A percentile compares a stretch with the other conserved stretches of the same genome.
phyloP scores from a whole-genome alignment of 2,888 invertebrate species.

The Monoplex corrugatus region DNA sequence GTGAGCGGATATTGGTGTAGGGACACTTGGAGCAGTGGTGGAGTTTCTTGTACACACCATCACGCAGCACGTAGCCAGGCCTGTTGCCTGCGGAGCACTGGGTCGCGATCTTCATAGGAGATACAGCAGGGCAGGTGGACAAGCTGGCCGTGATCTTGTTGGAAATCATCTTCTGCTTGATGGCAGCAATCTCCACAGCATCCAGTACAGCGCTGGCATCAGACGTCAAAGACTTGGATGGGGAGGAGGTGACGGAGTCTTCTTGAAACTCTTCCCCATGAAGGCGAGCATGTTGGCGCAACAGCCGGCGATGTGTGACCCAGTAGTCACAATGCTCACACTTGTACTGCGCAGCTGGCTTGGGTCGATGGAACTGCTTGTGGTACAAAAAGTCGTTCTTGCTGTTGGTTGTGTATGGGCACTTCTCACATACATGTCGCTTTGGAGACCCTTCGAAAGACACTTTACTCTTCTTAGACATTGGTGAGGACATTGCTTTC shows the following conservation, averaged over 20 bases:
- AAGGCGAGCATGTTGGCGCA: constrained; percentile 92
- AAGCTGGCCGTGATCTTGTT: constrained; percentile 76
- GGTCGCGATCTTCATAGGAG: constrained; percentile 73
- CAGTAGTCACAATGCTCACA: constrained; percentile 92
- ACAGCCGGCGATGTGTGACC: constrained; percentile 88
- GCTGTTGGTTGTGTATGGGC: constrained; percentile 92
- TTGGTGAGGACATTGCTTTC: constrained; percentile 45
- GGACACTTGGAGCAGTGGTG: constrained; percentile 92
- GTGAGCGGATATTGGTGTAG: constrained; percentile 90
- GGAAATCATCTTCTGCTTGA: constrained; percentile 78
- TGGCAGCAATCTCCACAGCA: constrained; percentile 74
- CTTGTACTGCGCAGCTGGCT: constrained; percentile 88
- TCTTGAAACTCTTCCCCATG: constrained; percentile 82
- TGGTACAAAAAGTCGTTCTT: constrained; percentile 93
- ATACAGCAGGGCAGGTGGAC: constrained; percentile 70
- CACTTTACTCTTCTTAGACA: constrained; percentile 42
- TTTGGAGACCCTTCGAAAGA: constrained; percentile 76
- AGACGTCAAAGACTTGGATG: constrained; percentile 69
- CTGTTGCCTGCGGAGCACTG: constrained; percentile 68
- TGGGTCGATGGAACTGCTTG: constrained; percentile 90
- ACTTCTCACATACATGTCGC: constrained; percentile 89
- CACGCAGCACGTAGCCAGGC: constrained; percentile 73
- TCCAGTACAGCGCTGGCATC: constrained; percentile 73
- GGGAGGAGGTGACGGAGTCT: constrained; percentile 62
- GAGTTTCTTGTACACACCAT: constrained; percentile 86